Percentiles rank a stretch among this genome's conserved stretches.
Conservation (phyloP, 1,140 invertebrate species). For the Kradibia gibbosae region DNA sequence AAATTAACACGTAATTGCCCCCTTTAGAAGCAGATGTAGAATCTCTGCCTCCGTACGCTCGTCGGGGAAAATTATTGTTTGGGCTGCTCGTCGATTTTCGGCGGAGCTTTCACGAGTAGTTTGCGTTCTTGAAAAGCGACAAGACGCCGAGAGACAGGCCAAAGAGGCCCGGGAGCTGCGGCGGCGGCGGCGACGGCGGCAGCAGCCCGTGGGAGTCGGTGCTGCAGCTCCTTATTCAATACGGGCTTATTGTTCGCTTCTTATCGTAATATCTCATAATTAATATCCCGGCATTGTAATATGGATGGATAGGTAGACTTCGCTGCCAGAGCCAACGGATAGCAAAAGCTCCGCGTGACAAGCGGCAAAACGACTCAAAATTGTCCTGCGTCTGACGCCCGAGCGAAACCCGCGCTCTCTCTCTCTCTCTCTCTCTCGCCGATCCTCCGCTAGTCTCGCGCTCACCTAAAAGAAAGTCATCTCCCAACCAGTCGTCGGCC, state of each 20-base stretch:
- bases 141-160: slow-evolving; percentile 45
- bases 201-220: slow-evolving; percentile 60
- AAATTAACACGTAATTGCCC: too few relatives aligned
- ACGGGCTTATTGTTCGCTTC: slow-evolving; percentile 72
- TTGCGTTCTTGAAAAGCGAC: slow-evolving; percentile 52
- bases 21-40: too few relatives aligned
- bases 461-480: slow-evolving; percentile 53
- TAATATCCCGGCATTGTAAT: slow-evolving; percentile 73
- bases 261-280: slow-evolving; percentile 75
- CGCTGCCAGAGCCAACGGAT: slow-evolving; percentile 70
- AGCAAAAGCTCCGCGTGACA: slow-evolving; percentile 68
- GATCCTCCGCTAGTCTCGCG: slow-evolving; percentile 52
- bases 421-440: slow-evolving; percentile 59
- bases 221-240: slow-evolving; percentile 72
- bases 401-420: slow-evolving; percentile 60
- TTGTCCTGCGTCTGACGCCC: slow-evolving; percentile 60
- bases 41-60: not conserved
- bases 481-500: slow-evolving; percentile 42
- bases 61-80: slow-evolving; percentile 44
- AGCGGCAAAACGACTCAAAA: slow-evolving; percentile 52
- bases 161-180: slow-evolving; percentile 53
- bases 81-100: slow-evolving; percentile 48
- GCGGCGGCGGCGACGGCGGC: slow-evolving; percentile 48
- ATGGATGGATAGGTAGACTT: slow-evolving; percentile 72
- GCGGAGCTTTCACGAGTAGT: slow-evolving; percentile 49